Evolutionary conservation across 1,140 invertebrate species (phyloP), one percentile per base, ranked within the genome.

Genomic region (Drosophila arawakana): DNA sequence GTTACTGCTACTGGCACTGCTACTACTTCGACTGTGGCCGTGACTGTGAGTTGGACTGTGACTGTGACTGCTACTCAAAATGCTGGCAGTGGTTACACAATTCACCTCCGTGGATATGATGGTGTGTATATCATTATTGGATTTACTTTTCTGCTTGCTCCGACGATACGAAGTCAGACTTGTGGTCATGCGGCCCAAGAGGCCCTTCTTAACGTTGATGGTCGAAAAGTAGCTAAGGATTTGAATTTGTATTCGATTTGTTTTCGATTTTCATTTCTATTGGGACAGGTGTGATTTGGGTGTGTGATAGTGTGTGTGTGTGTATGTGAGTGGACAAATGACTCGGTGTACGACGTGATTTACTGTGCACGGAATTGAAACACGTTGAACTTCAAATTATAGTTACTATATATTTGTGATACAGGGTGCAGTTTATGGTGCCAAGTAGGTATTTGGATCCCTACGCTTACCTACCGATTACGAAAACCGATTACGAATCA

Each of bases 111-210:
- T 84, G 46, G 88, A 70, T 54, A 91, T 82, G 57, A 91, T 82
- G 15, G 91, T 91, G 72, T 89, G 86, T 49, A 92, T 86, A 60
- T 92, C 91, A 80, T 89, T 90, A 77, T 92, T 92, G 3, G 91
- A 92, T 54, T 92, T 92, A 72, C 89, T 90, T 72, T 92, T 92
- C 34, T 80, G 80, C 73, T 92, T 92, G 72, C 81, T 90, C 41
- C 91, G 91, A n/a, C 91, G 89, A 67, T 89, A 91, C 55, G 91
- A 92, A 39, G 91, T 89, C 47, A 92, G 79, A 65, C 89, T 92
- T 50, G 91, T 92, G 73, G 91, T 92, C 91, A 92, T 92, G 49
- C 90, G 90, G 73, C 88, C 85, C 25, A 92, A 62, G 10, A 92
- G 77, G 66, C 90, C 84, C 74, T 92, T 92, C 72, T 90, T 92